Conservation (phyloP, 1,140 invertebrate species). For the Leptopilina boulardi region DNA sequence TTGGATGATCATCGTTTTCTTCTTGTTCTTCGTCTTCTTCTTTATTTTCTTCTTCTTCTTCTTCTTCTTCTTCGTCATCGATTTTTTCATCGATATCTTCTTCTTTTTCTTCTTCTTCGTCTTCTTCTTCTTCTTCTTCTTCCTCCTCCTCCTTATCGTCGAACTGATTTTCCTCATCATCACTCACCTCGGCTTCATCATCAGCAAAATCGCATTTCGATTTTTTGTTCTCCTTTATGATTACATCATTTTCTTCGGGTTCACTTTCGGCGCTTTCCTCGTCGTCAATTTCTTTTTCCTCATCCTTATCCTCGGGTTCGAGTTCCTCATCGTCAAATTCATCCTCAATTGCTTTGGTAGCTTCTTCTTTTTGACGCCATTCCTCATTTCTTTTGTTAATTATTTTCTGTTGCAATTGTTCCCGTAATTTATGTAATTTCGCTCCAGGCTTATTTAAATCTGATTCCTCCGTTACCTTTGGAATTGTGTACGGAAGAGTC, state of each 20-base stretch:
- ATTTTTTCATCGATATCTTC: conserved; percentile 64
- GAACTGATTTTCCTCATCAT: conserved; percentile 57
- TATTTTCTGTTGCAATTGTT: conserved; percentile 81
- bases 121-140: conserved; percentile 66
- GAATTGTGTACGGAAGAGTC: conserved; percentile 64
- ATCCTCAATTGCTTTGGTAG: conserved; percentile 62
- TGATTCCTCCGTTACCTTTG: conserved; percentile 50
- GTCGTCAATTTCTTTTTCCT: conserved; percentile 55
- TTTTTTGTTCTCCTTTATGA: conserved; percentile 57
- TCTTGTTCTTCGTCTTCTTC: conserved; percentile 61
- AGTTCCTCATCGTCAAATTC: conserved; percentile 50
- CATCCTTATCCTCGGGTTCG: conserved; percentile 54
- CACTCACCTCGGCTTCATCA: conserved; percentile 71
- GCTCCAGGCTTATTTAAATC: conserved; percentile 79
- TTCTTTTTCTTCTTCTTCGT: conserved; percentile 65
- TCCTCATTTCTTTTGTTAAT: conserved; percentile 78
- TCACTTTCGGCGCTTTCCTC: conserved; percentile 63
- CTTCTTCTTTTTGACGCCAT: conserved; percentile 79
- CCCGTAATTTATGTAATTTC: conserved; percentile 78
- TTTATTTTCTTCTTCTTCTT: background rate
- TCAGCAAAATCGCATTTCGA: conserved; percentile 63
- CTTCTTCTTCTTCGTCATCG: conserved; percentile 63
- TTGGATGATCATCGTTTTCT: conserved; percentile 49
- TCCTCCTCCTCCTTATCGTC: conserved; percentile 71
- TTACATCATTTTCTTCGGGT: conserved; percentile 61